Conservation (phyloP, 1,140 invertebrate genomes). For the Plutomurus gul region DNA sequence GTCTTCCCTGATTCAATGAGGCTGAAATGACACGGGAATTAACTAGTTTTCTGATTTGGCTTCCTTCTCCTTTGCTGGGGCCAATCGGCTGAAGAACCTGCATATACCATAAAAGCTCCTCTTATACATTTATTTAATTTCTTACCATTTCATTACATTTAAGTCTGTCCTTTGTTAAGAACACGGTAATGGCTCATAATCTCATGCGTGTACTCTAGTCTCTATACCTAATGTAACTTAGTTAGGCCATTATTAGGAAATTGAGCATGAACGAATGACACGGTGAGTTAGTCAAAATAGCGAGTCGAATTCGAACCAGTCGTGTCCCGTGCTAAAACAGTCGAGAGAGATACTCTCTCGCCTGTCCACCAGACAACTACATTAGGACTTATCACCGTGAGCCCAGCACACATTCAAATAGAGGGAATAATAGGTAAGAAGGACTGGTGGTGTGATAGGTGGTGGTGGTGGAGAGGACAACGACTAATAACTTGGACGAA, state of each 20-base stretch:
- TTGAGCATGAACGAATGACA: not conserved
- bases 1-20: constrained; percentile 81
- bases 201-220: not conserved
- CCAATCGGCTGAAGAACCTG: constrained; percentile 51
- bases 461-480: no score
- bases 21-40: constrained; percentile 92
- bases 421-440: no score
- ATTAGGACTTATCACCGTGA: no score
- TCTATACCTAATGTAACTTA: not conserved
- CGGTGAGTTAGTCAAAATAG: not conserved
- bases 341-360: no score
- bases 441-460: no score
- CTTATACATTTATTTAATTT: not conserved
- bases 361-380: no score
- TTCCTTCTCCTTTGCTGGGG: constrained; percentile 13
- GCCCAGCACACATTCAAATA: no score
- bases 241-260: not conserved
- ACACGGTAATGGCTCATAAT: no score
- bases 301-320: not conserved
- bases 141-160: not conserved
- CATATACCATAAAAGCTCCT: not conserved
- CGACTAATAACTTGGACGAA: not conserved
- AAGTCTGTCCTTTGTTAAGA: no score
- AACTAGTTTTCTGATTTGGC: constrained; percentile 57
- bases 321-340: no score